Percentiles rank a stretch among this genome's conserved stretches.
Evolutionary conservation across 2,113 vertebrate genomes (phyloP).

Genomic region (Triplophysa siluroides): DNA sequence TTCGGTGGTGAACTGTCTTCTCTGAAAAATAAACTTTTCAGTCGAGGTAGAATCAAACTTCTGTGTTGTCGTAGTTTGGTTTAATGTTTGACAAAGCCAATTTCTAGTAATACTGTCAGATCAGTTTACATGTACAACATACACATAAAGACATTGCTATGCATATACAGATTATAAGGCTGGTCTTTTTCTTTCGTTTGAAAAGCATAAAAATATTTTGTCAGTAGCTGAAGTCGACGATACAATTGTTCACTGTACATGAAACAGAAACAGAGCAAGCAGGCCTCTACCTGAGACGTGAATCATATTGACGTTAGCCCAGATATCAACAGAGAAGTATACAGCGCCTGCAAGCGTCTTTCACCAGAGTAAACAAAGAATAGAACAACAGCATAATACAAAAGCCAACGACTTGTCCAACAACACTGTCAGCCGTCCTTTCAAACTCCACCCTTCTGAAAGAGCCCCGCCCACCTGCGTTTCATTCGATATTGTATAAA

Average conservation of each 20-base stretch:
- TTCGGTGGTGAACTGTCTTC: background rate
- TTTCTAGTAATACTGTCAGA: constrained; percentile 49
- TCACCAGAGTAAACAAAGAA: background rate
- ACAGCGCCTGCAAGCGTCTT: background rate
- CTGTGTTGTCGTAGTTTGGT: background rate
- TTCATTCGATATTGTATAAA: constrained; percentile 36
- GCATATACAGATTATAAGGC: constrained; percentile 12
- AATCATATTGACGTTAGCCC: background rate
- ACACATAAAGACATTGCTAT: background rate
- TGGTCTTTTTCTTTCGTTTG: background rate
- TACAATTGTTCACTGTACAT: constrained; percentile 24
- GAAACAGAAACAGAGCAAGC: constrained; percentile 13
- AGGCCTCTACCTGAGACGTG: constrained; percentile 35
- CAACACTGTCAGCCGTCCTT: background rate
- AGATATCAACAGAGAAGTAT: background rate
- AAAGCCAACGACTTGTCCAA: background rate
- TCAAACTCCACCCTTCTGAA: background rate
- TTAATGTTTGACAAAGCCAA: background rate
- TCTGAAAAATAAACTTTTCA: background rate
- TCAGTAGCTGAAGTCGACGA: constrained; percentile 13
- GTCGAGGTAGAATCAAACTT: constrained; percentile 33
- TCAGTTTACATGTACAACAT: constrained; percentile 6
- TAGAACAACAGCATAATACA: constrained; percentile 19
- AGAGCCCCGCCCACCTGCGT: constrained; percentile 7
- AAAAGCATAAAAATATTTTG: constrained; percentile 6